Base-by-base conservation (phyloP, 2,113 vertebrate species). In the Salvelinus alpinus region DNA sequence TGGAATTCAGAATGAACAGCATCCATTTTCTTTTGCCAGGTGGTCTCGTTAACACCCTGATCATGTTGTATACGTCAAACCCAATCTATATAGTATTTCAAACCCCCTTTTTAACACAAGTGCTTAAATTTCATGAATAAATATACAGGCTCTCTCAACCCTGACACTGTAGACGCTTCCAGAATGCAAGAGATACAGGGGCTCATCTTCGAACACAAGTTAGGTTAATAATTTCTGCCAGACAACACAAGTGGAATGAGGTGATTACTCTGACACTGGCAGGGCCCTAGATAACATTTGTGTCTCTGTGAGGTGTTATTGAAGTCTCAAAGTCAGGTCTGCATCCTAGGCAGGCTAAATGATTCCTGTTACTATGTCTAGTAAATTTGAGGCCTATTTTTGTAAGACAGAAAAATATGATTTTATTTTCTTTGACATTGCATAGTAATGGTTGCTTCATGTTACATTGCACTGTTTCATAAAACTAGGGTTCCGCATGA, bases 381-480 rank as follows among this genome's bases (percentile, higher is more conserved):
- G 64, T 27, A 66, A 5, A n/a, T 38, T 22, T 20, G 67, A 69
- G 34, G 67, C 34, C 67, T 44, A n/a, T 64, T 25, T 69, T 18
- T 9, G 34, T 69, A 34, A 44, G 34, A 69, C 31, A 47, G 67
- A 69, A 22, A 69, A 69, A 47, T 11, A 69, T 69, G 67, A 34
- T 69, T 69, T 69, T 69, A 9, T 69, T 68, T 31, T 68, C 66
- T 68, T 69, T 69, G 67, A 47, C 20, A 69, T 44, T 69, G 34
- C 20, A 44, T 38, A 44, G 67, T 69, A 69, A 69, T 69, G 34
- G 67, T 20, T 38, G 31, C 34, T 3, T 44, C 9, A 44, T 44
- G 38, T 9, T 44, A 11, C 38, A 44, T 44, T 44, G 38, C 9
- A 44, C 38, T 12, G 38, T 44, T 44, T 44, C 38, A 69, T 25